Evolutionary conservation across 2,888 invertebrate genomes (phyloP), one percentile per base, ranked within the genome.

Genomic region (Embidobia sp.): DNA sequence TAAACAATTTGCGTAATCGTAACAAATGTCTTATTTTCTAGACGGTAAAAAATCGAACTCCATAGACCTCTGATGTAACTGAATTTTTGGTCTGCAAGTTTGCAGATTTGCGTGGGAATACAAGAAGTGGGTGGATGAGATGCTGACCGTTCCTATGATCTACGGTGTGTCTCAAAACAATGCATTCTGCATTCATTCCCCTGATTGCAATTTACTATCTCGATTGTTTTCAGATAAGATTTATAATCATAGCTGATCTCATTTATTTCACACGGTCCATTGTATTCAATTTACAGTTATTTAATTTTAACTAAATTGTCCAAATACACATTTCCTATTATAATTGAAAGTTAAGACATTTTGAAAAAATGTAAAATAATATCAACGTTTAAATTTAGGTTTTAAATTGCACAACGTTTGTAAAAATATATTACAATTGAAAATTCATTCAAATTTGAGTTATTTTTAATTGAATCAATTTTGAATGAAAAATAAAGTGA

Each of bases 81-180:
- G 26, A 42, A 57, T 73, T 73, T 64, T 73, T 40, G 55, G 72
- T 48, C 2, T 22, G 26, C 44, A 35, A 18, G 35, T 35, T 46
- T 33, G 31, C 55, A 27, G 13, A 10, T 57, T 10, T 44, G 64
- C 73, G 64, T 64, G 73, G 73, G 73, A 57, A 64, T 33, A 33
- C 7, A 10, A 35, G 0, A 19, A 15, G 64, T 64, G 40, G 64
- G 64, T 42, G 57, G 35, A 1, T 46, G 5, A 44, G 53, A 37
- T 18, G 55, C 57, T 73, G 73, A 57, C 73, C 73, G 57, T 55
- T 72, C 40, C 73, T 13, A 48, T 49, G 64, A 55, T 72, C 51
- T 73, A 73, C 64, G 19, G 18, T 15, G 57, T 57, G 57, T 33
- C 33, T 55, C 53, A 40, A 64, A 64, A 64, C 55, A 73, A 64